These are phyloP conservation scores for Chironomus riparius DNA, from an alignment of 2,888 invertebrate genomes.

Conservation along the genomic window DNA sequence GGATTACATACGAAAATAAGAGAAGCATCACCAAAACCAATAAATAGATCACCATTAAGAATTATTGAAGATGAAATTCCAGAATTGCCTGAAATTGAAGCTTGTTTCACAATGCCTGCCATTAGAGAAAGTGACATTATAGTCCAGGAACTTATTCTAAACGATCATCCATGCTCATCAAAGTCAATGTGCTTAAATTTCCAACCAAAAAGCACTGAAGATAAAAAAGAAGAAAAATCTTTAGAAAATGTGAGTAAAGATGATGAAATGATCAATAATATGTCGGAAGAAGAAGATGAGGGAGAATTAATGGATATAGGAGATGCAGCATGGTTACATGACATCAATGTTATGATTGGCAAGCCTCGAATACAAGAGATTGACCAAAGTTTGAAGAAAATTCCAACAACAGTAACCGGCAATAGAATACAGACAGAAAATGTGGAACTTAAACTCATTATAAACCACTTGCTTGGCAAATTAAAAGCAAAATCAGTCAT, in stretches of 20 bases:
- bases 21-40: too few species aligned
- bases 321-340: not conserved
- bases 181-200: not conserved
- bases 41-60: too few species aligned
- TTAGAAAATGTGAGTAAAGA: not conserved
- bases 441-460: constrained; percentile 8
- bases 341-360: not conserved
- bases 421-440: constrained; percentile 5
- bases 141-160: too few species aligned
- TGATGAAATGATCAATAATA: not conserved
- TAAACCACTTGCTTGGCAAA: not conserved
- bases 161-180: not conserved
- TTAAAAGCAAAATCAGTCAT: not conserved
- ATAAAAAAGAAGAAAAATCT: not conserved
- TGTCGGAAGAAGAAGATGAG: not conserved
- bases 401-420: not conserved
- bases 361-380: not conserved
- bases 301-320: not conserved
- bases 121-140: too few species aligned
- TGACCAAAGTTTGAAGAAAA: constrained; percentile 4
- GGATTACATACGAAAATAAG: too few species aligned
- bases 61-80: too few species aligned
- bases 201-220: not conserved
- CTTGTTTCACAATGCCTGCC: too few species aligned
- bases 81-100: too few species aligned